Evolutionary conservation across 2,888 invertebrate genomes (phyloP).

Genomic region (Podotricha telesiphe): DNA sequence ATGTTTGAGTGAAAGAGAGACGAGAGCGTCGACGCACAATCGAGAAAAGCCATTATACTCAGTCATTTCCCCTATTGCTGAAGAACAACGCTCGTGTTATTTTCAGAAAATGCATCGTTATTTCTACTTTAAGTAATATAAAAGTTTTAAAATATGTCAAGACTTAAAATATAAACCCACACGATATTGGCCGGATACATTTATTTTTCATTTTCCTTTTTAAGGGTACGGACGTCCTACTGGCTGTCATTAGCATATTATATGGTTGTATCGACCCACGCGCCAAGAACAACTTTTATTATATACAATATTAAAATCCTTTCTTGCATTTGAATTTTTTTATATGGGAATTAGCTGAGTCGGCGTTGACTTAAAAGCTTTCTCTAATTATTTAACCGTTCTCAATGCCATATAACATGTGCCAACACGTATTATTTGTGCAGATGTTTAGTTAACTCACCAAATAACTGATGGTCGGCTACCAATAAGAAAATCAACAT

Average conservation of each 20-base stretch:
- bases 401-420: constrained; percentile 41
- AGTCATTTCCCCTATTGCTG: constrained; percentile 29
- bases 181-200: constrained; percentile 72
- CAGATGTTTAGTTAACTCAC: constrained; percentile 61
- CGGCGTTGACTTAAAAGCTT: constrained; percentile 15
- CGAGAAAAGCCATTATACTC: constrained; percentile 14
- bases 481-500: constrained; percentile 57
- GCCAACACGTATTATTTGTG: constrained; percentile 60
- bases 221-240: constrained; percentile 79
- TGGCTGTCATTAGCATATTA: constrained; percentile 71
- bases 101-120: constrained; percentile 23
- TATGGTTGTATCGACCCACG: constrained; percentile 56
- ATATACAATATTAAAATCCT: constrained; percentile 34
- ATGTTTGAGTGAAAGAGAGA: constrained; percentile 22
- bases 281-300: constrained; percentile 41
- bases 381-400: constrained; percentile 30
- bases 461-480: constrained; percentile 57
- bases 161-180: constrained; percentile 54
- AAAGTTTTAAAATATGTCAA: constrained; percentile 22
- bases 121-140: constrained; percentile 16
- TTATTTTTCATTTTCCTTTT: constrained; percentile 76
- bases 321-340: constrained; percentile 16
- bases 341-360: constrained; percentile 26
- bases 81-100: constrained; percentile 14
- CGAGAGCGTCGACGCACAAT: constrained; percentile 15